Conservation (phyloP, 2,113 vertebrate genomes). For the Turnix velox region DNA sequence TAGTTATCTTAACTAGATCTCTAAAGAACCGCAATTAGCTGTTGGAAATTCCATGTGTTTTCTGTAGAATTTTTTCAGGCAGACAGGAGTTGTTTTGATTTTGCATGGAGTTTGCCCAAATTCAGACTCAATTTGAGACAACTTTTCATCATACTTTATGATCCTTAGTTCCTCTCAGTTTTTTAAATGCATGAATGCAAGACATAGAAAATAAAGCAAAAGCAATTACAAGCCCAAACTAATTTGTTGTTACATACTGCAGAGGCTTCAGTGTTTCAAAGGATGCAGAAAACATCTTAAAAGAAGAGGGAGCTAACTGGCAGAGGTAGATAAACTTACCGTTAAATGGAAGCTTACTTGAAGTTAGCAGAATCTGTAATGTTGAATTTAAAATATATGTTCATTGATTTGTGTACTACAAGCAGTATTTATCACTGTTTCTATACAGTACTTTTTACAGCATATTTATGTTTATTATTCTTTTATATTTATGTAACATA, state of each 20-base stretch:
- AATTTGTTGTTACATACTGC: background rate
- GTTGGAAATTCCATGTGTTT: background rate
- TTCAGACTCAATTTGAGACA: background rate
- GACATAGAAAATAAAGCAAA: background rate
- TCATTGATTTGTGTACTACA: background rate
- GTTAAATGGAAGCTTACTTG: background rate
- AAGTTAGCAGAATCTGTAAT: background rate
- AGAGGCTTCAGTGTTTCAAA: background rate
- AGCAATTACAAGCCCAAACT: background rate
- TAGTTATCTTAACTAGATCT: background rate
- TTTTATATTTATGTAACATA: background rate
- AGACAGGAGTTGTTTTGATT: background rate
- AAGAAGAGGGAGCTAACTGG: background rate
- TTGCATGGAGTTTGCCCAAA: background rate
- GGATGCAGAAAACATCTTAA: background rate
- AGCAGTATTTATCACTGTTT: background rate
- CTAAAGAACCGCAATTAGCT: background rate
- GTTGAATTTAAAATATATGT: background rate
- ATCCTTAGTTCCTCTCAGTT: background rate
- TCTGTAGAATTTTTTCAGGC: background rate
- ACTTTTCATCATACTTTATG: background rate
- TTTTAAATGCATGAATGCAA: background rate
- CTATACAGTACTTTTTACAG: background rate
- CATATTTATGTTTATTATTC: conserved; percentile 1
- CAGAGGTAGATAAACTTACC: background rate